Conservation (phyloP, 1,140 invertebrate genomes). For the Eupeodes corollae region DNA sequence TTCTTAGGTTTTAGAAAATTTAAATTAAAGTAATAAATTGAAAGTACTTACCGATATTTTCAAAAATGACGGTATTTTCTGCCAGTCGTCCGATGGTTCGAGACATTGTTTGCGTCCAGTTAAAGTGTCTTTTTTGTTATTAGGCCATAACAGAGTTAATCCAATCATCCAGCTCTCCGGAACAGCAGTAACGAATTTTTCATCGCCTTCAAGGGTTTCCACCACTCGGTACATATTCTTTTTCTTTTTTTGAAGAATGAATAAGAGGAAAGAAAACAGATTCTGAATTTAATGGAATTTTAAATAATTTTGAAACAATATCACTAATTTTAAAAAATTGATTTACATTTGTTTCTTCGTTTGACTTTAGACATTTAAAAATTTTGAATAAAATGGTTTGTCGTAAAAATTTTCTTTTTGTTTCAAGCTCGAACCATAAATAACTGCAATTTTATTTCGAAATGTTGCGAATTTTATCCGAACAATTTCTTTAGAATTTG, state of each 20-base stretch:
- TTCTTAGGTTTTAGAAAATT: no score
- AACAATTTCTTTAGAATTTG: no score
- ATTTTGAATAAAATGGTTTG: neutral
- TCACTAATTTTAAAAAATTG: neutral
- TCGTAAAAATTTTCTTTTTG: neutral
- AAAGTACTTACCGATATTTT: no score
- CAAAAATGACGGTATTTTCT: no score
- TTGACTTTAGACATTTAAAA: neutral
- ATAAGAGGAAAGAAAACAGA: neutral
- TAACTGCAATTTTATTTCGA: neutral
- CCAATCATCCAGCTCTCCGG: neutral
- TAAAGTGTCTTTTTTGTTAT: no score
- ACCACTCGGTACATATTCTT: neutral
- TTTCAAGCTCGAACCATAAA: neutral
- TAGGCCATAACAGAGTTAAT: neutral
- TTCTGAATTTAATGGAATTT: neutral
- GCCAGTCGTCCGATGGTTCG: no score
- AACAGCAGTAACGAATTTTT: neutral
- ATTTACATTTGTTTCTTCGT: neutral
- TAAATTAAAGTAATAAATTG: no score
- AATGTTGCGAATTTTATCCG: neutral
- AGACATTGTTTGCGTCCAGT: no score
- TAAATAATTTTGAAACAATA: neutral
- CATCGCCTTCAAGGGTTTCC: neutral
- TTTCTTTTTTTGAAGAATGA: neutral